Evolutionary conservation across 2,888 invertebrate species (phyloP), one percentile per base, ranked within the genome.

Genomic region (Seira musarum): DNA sequence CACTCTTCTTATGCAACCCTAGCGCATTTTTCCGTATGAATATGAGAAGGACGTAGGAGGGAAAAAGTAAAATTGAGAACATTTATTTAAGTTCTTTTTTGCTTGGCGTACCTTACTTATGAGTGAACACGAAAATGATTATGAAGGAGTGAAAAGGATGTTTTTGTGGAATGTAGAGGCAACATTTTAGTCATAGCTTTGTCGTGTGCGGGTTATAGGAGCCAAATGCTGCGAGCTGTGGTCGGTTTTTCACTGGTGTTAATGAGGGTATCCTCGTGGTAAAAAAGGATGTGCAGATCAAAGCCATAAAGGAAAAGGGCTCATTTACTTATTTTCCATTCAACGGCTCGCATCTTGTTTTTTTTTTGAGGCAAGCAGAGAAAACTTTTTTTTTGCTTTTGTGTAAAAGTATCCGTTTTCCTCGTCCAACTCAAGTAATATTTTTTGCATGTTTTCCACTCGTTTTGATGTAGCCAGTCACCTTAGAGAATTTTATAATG

Each of bases 211-310:
- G n/a, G n/a, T n/a, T n/a, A n/a, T n/a, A n/a, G 6, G 13, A 13
- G 40, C 6, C 40, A 40, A 40, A 40, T 40, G 6, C 13, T 6
- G 40, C 40, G 40, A n/a, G n/a, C n/a, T n/a, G n/a, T 19, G 13
- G 22, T 60, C 10, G 8, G 2, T 53, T 53, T 60, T 60, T 13
- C 15, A 15, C 49, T 60, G 60, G 60, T 60, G 60, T 60, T 60
- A 60, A 60, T 60, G 60, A 60, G 60, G 60, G 5, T 60, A 60
- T 60, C 60, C 60, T 60, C 60, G 60, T 60, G 60, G 60, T 21
- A 21, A 60, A 30, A 19, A 13, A 60, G 10, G 60, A 60, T 60
- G 21, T 21, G 60, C 5, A 21, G 22, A 60, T 60, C 21, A 60
- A 21, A 60, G 60, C 60, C 10, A 60, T 15, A 19, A n/a, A 22